Percentiles rank a stretch among this genome's conserved stretches.
Evolutionary conservation across 1,140 invertebrate species (phyloP).

Genomic region (Armadillidium nasatum): DNA sequence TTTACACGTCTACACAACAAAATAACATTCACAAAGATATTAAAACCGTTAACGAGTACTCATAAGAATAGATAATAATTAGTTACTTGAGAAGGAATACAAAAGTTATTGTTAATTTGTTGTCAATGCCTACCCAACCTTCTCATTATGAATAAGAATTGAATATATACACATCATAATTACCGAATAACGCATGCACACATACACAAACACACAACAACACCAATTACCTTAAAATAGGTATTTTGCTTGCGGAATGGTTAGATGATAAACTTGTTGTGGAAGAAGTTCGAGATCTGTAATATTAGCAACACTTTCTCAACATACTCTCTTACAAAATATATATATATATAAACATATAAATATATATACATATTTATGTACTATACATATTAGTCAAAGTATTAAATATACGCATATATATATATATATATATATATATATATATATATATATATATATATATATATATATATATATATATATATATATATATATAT

Average conservation of each 20-base stretch:
- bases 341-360: no score
- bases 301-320: slow-evolving; percentile 16
- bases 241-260: slow-evolving; percentile 45
- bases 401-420: no score
- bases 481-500: slow-evolving; percentile 10
- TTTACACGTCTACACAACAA: neutral
- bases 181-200: slow-evolving; percentile 1
- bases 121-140: neutral
- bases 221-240: slow-evolving; percentile 42
- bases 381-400: no score
- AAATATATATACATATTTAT: no score
- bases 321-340: no score
- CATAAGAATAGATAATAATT: neutral
- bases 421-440: neutral
- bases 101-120: neutral
- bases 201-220: neutral
- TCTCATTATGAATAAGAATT: neutral
- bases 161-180: neutral
- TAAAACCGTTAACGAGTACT: neutral
- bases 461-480: neutral
- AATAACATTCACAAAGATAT: no score
- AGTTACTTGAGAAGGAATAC: neutral
- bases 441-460: neutral
- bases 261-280: slow-evolving; percentile 45
- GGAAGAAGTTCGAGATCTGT: slow-evolving; percentile 44